A percentile compares a stretch with the other conserved stretches of the same genome.
These are phyloP conservation scores for Caenorhabditis angaria DNA, from an alignment of 2,888 invertebrate species.

Conservation along the genomic window DNA sequence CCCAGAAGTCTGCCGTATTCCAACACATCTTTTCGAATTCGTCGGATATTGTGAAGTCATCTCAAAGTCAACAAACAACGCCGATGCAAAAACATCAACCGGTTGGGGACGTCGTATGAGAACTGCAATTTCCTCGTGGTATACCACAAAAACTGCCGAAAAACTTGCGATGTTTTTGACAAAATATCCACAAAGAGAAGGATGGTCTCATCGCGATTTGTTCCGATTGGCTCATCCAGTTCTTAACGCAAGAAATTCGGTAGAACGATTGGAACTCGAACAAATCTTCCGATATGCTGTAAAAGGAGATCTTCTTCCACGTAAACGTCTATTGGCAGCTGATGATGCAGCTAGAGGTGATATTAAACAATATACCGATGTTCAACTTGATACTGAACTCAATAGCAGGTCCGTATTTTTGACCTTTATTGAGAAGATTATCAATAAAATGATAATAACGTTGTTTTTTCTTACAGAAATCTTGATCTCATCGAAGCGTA, in stretches of 20 bases:
- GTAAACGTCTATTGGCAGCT: constrained; percentile 3
- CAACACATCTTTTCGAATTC: constrained; percentile 79
- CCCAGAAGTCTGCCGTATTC: constrained; percentile 77
- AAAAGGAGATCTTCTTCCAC: constrained; percentile 21
- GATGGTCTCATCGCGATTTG: constrained; percentile 82
- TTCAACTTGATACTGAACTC: constrained; percentile 43
- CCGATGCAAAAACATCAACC: constrained; percentile 35
- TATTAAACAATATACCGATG: constrained; percentile 21
- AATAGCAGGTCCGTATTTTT: constrained; percentile 42
- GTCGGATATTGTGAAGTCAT: constrained; percentile 77
- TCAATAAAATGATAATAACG: not conserved
- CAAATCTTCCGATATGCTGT: constrained; percentile 63
- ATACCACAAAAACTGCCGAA: constrained; percentile 76
- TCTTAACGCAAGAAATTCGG: not conserved
- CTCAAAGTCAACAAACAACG: constrained; percentile 57
- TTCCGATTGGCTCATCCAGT: constrained; percentile 73
- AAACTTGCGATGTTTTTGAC: constrained; percentile 79
- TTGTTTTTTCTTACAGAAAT: constrained; percentile 42
- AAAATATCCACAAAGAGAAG: constrained; percentile 78
- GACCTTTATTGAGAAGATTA: constrained; percentile 14
- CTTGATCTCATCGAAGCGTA: constrained; percentile 55
- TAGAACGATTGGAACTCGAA: constrained; percentile 50
- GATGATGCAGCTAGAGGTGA: constrained; percentile 1
- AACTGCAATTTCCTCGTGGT: constrained; percentile 78
- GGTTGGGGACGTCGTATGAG: constrained; percentile 80